Evolutionary conservation across 2,888 invertebrate species (phyloP), one percentile per base, ranked within the genome.

Genomic region (Troides oblongomaculatus): DNA sequence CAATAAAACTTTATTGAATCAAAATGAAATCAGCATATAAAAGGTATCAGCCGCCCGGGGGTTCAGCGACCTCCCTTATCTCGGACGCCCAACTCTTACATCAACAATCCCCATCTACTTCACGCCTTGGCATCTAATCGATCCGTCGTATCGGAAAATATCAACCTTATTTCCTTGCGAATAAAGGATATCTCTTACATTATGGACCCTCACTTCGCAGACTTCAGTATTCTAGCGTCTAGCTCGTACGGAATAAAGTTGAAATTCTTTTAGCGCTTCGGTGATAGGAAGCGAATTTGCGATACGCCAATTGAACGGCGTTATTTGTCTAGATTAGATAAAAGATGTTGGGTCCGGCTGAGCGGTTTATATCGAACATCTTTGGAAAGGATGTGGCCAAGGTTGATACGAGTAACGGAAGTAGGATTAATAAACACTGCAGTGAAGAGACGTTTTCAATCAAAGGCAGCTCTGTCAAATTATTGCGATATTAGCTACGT

Each of bases 41-140:
- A 84, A 80, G 79, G 80, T 79, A 78, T 80, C 75, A 76, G 79
- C 77, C 74, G 72, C 64, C 77, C 75, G 72, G 64, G 73, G 73
- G 89, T 84, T 88, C 89, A 88, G 84, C 76, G 86, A 84, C 82
- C 87, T 81, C 74, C 74, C 83, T 89, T 90, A 91, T 90, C 91
- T 86, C 81, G 83, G 82, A 83, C 85, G 81, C 80, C 77, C 58
- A 80, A 84, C 80, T 84, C 86, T 84, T 86, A 84, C 86, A 84
- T 84, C 86, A 80, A 80, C 85, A 80, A 84, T 85, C 85, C 84
- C 79, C 83, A 85, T 86, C 84, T 84, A 74, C 76, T 77, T 75
- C 80, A 74, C 79, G 80, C 80, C 81, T 79, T 76, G 74, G 74
- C 77, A 78, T 80, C 78, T 81, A 82, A 85, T 86, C 83, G 84